Evolutionary conservation across 2,797 vertebrate genomes (phyloP), one percentile per base, ranked within the genome.

Genomic region (Karalla daura): DNA sequence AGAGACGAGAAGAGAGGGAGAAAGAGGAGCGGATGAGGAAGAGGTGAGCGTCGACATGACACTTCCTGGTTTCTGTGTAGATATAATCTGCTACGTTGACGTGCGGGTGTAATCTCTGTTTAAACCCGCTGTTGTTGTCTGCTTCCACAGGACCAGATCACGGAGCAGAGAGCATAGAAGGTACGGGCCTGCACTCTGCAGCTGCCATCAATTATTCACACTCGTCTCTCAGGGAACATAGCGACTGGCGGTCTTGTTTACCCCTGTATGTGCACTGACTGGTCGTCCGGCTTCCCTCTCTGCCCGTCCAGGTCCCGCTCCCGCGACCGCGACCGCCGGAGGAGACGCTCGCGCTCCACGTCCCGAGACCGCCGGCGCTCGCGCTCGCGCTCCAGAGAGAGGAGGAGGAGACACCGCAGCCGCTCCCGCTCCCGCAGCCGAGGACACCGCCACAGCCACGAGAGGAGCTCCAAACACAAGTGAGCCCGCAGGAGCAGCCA

Each of bases 1-100:
- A 95, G 86, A 93, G 96, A 84, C 93, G 97, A 84, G 97, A 99
- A 88, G 97, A 99, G 82, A 87, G 96, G 23, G 97, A 99, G 76
- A 94, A 95, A 43, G 97, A 99, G 74, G 96, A 98, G 69, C 93
- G 82, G 23, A 91, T 96, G 94, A 95, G 85, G 82, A 96, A 87
- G 66, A 93, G 91, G 97, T 97, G 49, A 89, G 92, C 62, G 18
- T 14, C 44, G 5, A 18, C 23, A 3, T 59, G 39, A 2, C 3
- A 43, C 46, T 14, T 28, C 15, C n/a, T 17, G 0, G 2, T 37
- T 18, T 20, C 21, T n/a, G n/a, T n/a, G 14, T n/a, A 46, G 47
- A 14, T 21, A 25, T 5, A 23, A 21, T 11, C 32, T 27, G 0
- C 14, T 15, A 45, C 58, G 14, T 39, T 36, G 18, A 17, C 2